Percentiles rank a stretch among this genome's conserved stretches.
These are phyloP conservation scores for Azemiops feae DNA, from an alignment of 2,113 vertebrate species.

Conservation along the genomic window DNA sequence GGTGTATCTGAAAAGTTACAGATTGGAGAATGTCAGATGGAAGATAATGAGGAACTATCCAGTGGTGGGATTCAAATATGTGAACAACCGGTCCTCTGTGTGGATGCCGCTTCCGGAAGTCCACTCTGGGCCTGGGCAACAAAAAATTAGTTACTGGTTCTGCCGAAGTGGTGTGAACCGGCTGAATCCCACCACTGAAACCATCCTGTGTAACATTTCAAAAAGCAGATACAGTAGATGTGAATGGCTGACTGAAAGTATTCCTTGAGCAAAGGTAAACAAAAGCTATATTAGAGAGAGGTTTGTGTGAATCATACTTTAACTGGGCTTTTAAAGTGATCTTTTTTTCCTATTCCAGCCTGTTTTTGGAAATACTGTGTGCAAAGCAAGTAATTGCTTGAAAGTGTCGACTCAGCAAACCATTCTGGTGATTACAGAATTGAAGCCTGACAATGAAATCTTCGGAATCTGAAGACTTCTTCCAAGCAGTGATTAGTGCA, in stretches of 20 bases:
- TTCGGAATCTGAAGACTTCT: constrained; percentile 6
- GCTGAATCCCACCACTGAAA: too few relatives aligned
- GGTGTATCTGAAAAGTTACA: neutral
- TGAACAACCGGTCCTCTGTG: too few relatives aligned
- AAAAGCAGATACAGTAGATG: neutral
- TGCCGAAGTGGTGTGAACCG: too few relatives aligned
- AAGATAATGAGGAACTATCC: neutral
- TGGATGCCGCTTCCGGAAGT: too few relatives aligned
- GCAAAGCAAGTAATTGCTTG: constrained; percentile 12
- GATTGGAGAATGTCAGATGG: neutral
- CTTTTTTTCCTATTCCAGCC: constrained; percentile 14
- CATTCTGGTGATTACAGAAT: neutral
- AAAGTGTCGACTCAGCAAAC: neutral
- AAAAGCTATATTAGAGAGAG: neutral
- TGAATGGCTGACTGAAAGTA: neutral
- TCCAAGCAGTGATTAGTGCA: constrained; percentile 1
- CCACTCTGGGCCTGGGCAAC: too few relatives aligned
- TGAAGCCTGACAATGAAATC: constrained; percentile 13
- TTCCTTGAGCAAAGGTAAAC: neutral
- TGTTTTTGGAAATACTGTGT: constrained; percentile 52
- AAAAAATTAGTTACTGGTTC: too few relatives aligned
- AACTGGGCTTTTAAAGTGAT: neutral
- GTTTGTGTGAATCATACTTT: neutral
- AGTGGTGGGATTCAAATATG: too few relatives aligned
- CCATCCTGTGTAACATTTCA: neutral